Conservation (phyloP, 2,888 invertebrate species). For the Diogma glabrata region DNA sequence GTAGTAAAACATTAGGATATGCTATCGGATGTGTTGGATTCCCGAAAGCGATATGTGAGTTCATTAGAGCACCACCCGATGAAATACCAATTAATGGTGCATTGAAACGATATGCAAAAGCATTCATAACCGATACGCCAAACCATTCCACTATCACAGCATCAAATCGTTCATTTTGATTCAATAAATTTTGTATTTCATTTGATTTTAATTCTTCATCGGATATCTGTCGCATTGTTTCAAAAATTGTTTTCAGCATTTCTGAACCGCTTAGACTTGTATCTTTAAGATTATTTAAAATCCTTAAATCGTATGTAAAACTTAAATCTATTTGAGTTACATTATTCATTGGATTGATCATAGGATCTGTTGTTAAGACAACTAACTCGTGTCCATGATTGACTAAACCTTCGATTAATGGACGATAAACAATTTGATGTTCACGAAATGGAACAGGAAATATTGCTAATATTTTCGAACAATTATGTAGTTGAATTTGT, state of each 20-base stretch:
- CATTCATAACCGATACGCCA: conserved; percentile 38
- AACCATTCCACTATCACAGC: conserved; percentile 45
- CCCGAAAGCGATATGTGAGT: conserved; percentile 41
- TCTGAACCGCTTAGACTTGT: conserved; percentile 21
- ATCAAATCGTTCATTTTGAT: conserved; percentile 40
- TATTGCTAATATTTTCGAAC: conserved; percentile 35
- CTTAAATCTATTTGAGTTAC: conserved; percentile 34
- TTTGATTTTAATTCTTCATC: conserved; percentile 23
- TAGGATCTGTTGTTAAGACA: conserved; percentile 37
- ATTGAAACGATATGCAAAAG: conserved; percentile 42
- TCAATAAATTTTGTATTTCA: conserved; percentile 23
- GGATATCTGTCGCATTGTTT: conserved; percentile 21
- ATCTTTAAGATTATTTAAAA: conserved; percentile 20
- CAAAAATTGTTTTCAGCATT: conserved; percentile 22
- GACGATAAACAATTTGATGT: conserved; percentile 38
- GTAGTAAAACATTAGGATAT: conserved; percentile 40
- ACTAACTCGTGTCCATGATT: conserved; percentile 38
- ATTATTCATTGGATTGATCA: conserved; percentile 26
- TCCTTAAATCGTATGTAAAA: conserved; percentile 21
- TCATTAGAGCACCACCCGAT: conserved; percentile 38
- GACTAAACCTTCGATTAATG: conserved; percentile 35
- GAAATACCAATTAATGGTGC: conserved; percentile 43
- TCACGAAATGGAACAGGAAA: conserved; percentile 37
- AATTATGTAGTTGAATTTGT: background rate
- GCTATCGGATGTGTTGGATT: conserved; percentile 41